Evolutionary conservation across 2,113 vertebrate species (phyloP).

Genomic region (Zosterops pallidus): DNA sequence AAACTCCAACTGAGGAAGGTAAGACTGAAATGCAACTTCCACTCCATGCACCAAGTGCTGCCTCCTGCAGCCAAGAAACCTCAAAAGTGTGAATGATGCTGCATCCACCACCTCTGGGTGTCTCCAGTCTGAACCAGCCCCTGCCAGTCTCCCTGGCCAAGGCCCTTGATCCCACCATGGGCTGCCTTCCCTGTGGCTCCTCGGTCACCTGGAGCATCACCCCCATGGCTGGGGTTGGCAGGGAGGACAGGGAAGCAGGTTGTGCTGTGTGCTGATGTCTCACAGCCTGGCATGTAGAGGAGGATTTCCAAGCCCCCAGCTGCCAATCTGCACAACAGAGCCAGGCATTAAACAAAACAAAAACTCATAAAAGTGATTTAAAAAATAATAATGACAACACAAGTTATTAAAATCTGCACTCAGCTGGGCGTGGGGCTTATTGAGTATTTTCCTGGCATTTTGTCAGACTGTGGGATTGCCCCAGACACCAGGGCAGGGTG

Average conservation of each 20-base stretch:
- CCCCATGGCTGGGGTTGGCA: fast-evolving
- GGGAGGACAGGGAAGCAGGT: not conserved
- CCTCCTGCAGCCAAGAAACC: not conserved
- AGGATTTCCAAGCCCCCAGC: not conserved
- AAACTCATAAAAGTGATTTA: constrained; percentile 45
- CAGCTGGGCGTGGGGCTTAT: not conserved
- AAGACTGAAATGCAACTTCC: not conserved
- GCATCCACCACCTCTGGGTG: not conserved
- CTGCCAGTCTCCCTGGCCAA: not conserved
- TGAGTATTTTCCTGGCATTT: constrained; percentile 32
- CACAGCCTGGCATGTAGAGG: not conserved
- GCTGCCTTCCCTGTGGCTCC: fast-evolving
- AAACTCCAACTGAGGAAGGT: not conserved
- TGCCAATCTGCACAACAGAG: not conserved
- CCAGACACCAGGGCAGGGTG: constrained; percentile 27
- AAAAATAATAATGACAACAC: constrained; percentile 36
- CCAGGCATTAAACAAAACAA: constrained; percentile 24
- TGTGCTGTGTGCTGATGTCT: not conserved
- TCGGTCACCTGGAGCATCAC: fast-evolving
- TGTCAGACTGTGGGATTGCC: constrained; percentile 37
- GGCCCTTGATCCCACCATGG: too few species aligned
- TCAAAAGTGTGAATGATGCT: not conserved
- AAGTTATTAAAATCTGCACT: constrained; percentile 47
- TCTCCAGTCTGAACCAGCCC: not conserved
- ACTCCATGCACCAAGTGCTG: not conserved